Conservation (phyloP, 2,888 invertebrate genomes). For the Ariolimax columbianus region DNA sequence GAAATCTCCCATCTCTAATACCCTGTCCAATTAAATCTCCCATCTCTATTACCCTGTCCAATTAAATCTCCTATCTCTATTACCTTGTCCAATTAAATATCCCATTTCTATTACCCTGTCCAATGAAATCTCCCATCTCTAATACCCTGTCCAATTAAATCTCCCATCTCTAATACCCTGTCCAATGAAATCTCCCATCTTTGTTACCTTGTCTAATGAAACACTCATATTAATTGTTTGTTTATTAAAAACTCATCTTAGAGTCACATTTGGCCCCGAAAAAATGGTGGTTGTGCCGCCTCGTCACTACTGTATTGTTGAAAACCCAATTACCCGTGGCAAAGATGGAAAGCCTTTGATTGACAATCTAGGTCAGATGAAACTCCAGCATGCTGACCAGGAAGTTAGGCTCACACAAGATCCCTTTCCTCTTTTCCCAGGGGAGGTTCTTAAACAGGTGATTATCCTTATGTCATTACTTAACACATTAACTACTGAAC, state of each 20-base stretch:
- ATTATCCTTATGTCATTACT: too few species aligned
- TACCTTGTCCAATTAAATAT: neutral
- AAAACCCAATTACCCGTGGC: conserved; percentile 79
- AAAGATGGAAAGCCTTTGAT: conserved; percentile 72
- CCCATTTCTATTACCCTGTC: neutral
- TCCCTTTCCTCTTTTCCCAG: conserved; percentile 81
- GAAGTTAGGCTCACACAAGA: conserved; percentile 80
- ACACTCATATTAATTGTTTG: neutral
- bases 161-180: neutral
- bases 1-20: neutral
- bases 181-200: neutral
- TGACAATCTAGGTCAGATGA: conserved; percentile 79
- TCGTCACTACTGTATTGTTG: conserved; percentile 80
- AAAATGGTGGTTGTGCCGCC: conserved; percentile 80
- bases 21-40: neutral
- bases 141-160: neutral
- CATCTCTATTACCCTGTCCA: neutral
- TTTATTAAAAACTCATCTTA: conserved; percentile 54
- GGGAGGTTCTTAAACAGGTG: conserved; percentile 77
- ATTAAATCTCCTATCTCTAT: too few species aligned
- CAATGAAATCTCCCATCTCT: neutral
- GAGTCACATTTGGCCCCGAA: conserved; percentile 79
- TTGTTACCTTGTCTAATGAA: neutral
- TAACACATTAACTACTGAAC: too few species aligned
- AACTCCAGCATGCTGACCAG: conserved; percentile 79